Evolutionary conservation across 2,888 invertebrate genomes (phyloP), one percentile per base, ranked within the genome.

Genomic region (Ariolimax columbianus): DNA sequence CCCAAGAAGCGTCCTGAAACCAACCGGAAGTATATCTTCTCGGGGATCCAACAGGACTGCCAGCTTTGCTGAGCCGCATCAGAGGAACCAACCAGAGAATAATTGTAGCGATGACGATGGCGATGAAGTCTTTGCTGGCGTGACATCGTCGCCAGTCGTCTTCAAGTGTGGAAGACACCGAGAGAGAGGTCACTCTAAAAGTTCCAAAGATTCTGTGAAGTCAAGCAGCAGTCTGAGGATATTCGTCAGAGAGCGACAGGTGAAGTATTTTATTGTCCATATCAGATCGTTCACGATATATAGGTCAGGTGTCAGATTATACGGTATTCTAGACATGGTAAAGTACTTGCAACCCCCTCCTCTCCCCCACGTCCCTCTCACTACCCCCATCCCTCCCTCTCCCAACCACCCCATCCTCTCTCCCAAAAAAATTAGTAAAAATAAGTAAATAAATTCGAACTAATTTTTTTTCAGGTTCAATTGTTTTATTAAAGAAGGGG

Each of bases 161-260:
- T 91, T 90, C 36, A 91, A 87, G 86, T 91, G n/a, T 90, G 91
- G 84, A 90, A 90, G 83, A 88, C 90, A 2, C 86, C 90, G 73
- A 89, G 91, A 19, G 89, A 91, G 81, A 90, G 89, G 80, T 90
- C 90, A 83, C 90, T 91, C 7, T 90, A 92, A 68, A 90, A 89
- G 55, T 88, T 91, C 40, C 87, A 90, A n/a, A 90, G 90, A 86
- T 87, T 91, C 75, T 89, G 90, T 79, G 89, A 91, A 79, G 86
- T 89, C 43, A 9, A 66, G 33, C 2, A 23, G 43, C 66, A 75
- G 77, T 47, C n/a, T 75, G 26, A 63, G 30, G 7, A 43, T 75
- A 26, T 80, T 75, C 73, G 38, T 26, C 23, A 30, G 80, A n/a
- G 80, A 84, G 47, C 59, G 75, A 47, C 80, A 84, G 80, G 84